Evolutionary conservation across 2,113 vertebrate species (phyloP).

Genomic region (Nansenia antarctica): DNA sequence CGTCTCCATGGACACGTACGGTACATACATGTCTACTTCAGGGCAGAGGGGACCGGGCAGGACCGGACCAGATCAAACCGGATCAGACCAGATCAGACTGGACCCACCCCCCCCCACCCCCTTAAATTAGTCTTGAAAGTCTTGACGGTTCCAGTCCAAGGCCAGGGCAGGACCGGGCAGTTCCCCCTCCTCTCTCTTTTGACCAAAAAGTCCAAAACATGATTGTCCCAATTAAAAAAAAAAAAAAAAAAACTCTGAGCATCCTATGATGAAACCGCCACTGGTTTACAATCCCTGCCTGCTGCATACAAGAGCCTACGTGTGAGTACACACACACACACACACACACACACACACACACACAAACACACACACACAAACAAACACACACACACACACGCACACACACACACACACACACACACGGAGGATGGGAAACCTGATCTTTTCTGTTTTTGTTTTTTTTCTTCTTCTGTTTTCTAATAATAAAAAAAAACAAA

Average conservation of each 20-base stretch:
- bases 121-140: constrained; percentile 49
- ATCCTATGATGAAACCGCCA: constrained; percentile 54
- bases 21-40: too few species aligned
- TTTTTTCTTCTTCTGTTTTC: background rate
- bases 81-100: constrained; percentile 37
- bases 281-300: constrained; percentile 23
- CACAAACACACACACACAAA: too few species aligned
- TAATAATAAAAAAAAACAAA: constrained; percentile 33
- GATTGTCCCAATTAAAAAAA: constrained; percentile 67
- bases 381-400: too few species aligned
- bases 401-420: too few species aligned
- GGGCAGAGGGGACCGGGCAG: too few species aligned
- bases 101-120: background rate
- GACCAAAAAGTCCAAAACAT: constrained; percentile 29
- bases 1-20: background rate
- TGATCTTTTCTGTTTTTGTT: constrained; percentile 43
- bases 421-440: too few species aligned
- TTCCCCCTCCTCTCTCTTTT: constrained; percentile 27
- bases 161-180: constrained; percentile 6
- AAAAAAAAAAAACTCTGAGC: too few species aligned
- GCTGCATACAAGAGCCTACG: constrained; percentile 22
- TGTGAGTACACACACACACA: too few species aligned
- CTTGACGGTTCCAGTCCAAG: constrained; percentile 28
- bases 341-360: too few species aligned
- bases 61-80: constrained; percentile 27